phyloP scores from a whole-genome alignment of 2,113 vertebrate species.

The Scalopus aquaticus region DNA sequence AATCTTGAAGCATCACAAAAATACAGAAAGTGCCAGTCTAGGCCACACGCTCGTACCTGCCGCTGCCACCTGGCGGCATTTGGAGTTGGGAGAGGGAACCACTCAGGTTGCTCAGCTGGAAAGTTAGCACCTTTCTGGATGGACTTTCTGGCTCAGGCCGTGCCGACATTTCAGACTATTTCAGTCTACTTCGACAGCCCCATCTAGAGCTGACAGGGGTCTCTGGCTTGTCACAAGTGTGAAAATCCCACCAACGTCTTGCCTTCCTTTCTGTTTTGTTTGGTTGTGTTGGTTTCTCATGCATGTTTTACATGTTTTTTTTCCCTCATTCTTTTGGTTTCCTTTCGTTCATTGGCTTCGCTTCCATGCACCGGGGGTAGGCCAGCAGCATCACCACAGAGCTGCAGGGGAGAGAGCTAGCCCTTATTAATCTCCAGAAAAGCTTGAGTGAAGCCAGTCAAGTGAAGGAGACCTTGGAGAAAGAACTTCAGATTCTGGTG shows the following conservation, averaged over 20 bases:
- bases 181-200: no score
- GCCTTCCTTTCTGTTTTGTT: slow-evolving; percentile 34
- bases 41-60: no score
- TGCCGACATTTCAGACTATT: no score
- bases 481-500: slow-evolving; percentile 92
- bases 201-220: not conserved
- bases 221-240: slow-evolving; percentile 22
- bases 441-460: slow-evolving; percentile 87
- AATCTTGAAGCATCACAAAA: not conserved
- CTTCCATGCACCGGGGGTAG: slow-evolving; percentile 81
- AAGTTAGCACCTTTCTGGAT: no score
- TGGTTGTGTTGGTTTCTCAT: slow-evolving; percentile 41
- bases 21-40: no score
- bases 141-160: no score
- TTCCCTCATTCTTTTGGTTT: slow-evolving; percentile 74
- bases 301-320: slow-evolving; percentile 48
- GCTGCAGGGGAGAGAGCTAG: slow-evolving; percentile 89
- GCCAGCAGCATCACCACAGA: slow-evolving; percentile 88
- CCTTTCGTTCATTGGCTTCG: slow-evolving; percentile 74
- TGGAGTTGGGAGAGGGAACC: no score
- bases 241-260: not conserved
- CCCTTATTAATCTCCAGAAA: slow-evolving; percentile 88
- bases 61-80: no score
- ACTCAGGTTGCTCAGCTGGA: no score
- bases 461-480: slow-evolving; percentile 89